These are phyloP conservation scores for Nemurella pictetii DNA, from an alignment of 2,888 invertebrate species.

Conservation along the genomic window DNA sequence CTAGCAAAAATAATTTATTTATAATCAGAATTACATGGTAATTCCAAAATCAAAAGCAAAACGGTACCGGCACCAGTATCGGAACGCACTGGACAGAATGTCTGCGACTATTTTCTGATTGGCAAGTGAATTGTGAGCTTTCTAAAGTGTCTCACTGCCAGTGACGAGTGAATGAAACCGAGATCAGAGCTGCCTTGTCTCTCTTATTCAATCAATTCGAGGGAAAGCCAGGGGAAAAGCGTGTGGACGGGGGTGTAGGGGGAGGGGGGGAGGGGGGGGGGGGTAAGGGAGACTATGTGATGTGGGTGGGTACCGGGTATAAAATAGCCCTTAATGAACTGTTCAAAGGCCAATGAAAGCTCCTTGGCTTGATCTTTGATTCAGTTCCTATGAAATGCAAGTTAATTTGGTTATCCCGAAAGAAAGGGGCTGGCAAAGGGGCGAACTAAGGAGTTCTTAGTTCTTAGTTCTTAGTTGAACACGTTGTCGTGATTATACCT, in stretches of 20 bases:
- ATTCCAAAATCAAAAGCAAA: no score
- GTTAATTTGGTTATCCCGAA: slow-evolving; percentile 23
- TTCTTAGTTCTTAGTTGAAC: no score
- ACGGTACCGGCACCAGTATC: no score
- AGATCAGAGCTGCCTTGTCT: not conserved
- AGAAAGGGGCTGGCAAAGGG: not conserved
- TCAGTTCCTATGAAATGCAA: slow-evolving; percentile 22
- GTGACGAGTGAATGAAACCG: no score
- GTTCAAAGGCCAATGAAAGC: slow-evolving; percentile 13
- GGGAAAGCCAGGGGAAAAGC: no score
- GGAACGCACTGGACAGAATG: no score
- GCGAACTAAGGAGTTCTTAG: not conserved
- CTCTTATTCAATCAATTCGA: not conserved
- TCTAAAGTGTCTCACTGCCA: no score
- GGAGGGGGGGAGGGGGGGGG: not conserved
- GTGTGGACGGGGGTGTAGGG: not conserved
- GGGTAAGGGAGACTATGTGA: not conserved
- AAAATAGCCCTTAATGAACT: slow-evolving; percentile 21
- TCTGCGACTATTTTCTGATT: no score
- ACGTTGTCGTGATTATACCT: slow-evolving; percentile 10
- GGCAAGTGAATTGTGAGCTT: no score
- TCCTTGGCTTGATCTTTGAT: slow-evolving; percentile 15
- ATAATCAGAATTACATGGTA: no score
- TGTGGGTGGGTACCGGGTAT: not conserved
- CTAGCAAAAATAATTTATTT: no score